Base-by-base conservation (phyloP, 2,888 invertebrate species). In the Hemistola chrysoprasaria region DNA sequence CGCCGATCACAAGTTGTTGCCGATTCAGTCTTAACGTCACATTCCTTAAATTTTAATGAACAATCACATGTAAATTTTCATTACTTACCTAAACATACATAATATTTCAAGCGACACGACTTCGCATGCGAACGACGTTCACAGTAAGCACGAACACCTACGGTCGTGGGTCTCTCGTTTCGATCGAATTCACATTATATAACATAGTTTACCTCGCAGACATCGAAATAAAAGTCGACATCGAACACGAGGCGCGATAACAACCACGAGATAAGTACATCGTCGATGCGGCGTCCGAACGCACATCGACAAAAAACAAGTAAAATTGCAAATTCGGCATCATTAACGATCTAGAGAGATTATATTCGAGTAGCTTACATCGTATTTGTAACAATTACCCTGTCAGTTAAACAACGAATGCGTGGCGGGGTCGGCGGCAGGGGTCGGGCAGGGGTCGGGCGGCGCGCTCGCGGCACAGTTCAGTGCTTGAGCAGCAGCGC, bases 401-500 rank as follows among this genome's bases (percentile, higher is more conserved):
- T 87, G 87, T 86, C 70, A 77, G 77, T 78, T 73, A 75, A 74
- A 73, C 77, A 75, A 83, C 84, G 66, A 81, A 79, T 75, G 71
- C 76, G 84, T 79, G 84, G 42, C n/a, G 35, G 11, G 7, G 33
- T 24, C 27, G 29, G 16, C 29, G 46, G 62, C 53, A 52, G 61
- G 56, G 62, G 57, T 55, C 60, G 57, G 54, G 37, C 36, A 54
- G 51, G 49, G 54, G 53, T 53, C 55, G 55, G 54, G 53, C 38
- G 51, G 51, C 43, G 48, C 37, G 46, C 36, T 33, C 33, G 45
- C 32, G 48, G 44, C 32, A 20, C 25, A 38, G 65, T 53, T 63
- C 75, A 88, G 64, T 87, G 87, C 53, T 88, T 88, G 78, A 84
- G 81, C 56, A 87, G 73, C 44, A 86, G 71, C 53, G 80, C 80